These are phyloP conservation scores for Megalonaias nervosa DNA, from an alignment of 1,140 invertebrate species.

Conservation along the genomic window DNA sequence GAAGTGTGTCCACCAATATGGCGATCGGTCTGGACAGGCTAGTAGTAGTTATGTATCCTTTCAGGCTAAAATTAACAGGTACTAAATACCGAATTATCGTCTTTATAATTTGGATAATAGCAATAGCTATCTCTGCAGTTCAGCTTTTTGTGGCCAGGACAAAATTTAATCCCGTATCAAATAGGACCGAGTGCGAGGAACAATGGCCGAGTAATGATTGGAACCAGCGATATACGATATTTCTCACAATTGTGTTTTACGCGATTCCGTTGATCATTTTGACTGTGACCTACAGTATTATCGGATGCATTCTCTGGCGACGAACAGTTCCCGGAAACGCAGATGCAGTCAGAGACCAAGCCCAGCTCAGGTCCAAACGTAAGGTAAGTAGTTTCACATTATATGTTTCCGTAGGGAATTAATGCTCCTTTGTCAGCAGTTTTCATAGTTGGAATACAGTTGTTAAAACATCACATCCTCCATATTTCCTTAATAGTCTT, in stretches of 20 bases:
- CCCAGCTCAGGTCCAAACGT: constrained; percentile 71
- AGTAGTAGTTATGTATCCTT: constrained; percentile 62
- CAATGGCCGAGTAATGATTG: constrained; percentile 51
- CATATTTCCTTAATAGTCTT: too few species aligned
- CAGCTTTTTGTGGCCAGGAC: constrained; percentile 71
- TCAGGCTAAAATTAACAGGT: constrained; percentile 55
- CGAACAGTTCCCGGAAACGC: constrained; percentile 74
- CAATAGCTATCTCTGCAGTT: constrained; percentile 67
- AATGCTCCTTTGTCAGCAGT: too few species aligned
- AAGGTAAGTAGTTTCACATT: constrained; percentile 68
- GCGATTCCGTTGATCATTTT: constrained; percentile 73
- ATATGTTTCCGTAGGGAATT: too few species aligned
- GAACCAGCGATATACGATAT: constrained; percentile 70
- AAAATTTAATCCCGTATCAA: constrained; percentile 14
- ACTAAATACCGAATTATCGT: constrained; percentile 64
- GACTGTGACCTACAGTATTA: constrained; percentile 72
- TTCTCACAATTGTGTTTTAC: constrained; percentile 74
- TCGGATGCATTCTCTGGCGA: constrained; percentile 69
- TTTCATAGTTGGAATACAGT: too few species aligned
- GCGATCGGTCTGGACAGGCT: constrained; percentile 69
- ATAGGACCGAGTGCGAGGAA: constrained; percentile 54
- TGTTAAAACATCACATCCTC: too few species aligned
- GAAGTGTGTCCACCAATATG: constrained; percentile 68
- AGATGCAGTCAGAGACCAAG: constrained; percentile 71
- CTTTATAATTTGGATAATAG: constrained; percentile 72